Evolutionary conservation across 1,140 invertebrate species (phyloP), one percentile per base, ranked within the genome.

Genomic region (Pinna nobilis): DNA sequence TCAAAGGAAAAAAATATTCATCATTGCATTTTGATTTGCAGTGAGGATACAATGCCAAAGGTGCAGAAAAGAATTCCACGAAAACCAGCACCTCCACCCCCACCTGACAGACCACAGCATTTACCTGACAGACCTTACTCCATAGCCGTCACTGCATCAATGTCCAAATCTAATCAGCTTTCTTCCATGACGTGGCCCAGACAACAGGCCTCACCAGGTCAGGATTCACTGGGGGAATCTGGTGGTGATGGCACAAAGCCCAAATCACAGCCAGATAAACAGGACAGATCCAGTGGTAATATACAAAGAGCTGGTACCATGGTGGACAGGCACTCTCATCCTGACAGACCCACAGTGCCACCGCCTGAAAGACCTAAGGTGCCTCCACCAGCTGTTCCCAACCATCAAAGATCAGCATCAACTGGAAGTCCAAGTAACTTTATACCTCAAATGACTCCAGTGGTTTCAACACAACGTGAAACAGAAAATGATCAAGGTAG

Each of bases 61-160:
- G 55, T 82, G n/a, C 76, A 75, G 51, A 76, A 79, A 39, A 72
- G 82, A 50, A 51, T 49, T 7, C 76, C 77, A 23, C 71, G 78
- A 47, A 86, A 86, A 61, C 83, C 83, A 37, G 85, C 85, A 28
- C 85, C 85, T 11, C 83, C 82, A 50, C 83, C 83, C 28, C 84
- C 84, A 11, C 81, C 78, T 15, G 83, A 75, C 30, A 70, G 73
- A 39, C 73, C 73, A 32, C 28, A n/a, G 28, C 39, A 44, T 44
- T 23, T 63, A 23, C 82, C 79, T 11, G 83, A 75, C 39, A 53
- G 73, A 44, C 73, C 73, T 13, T 82, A 78, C 71, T 77, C 74
- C 53, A 79, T 85, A 13, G 81, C 81, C 15, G 83, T 85, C 13
- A 81, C 83, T 30, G 82, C 85, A n/a, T 77, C 74, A 51, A 35